Base-by-base conservation (phyloP, 2,113 vertebrate genomes). In the Daboia siamensis region DNA sequence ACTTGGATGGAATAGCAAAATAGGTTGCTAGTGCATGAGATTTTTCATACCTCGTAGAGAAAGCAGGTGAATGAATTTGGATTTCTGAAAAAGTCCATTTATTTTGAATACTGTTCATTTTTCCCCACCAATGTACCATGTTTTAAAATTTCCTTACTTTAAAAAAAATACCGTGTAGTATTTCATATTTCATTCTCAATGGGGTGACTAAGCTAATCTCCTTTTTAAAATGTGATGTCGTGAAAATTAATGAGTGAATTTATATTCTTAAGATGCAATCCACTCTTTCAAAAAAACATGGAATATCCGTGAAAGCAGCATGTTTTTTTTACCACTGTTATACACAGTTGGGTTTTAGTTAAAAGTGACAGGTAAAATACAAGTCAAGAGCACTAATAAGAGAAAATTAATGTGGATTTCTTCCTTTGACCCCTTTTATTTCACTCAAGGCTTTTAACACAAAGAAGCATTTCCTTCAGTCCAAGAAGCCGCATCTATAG, bases 321-420 rank as follows among this genome's bases (percentile, higher is more conserved):
- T 90, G 51, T 1, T 39, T 39, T 39, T 39, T 93, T 94, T 0
- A 0, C 74, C 10, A 85, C 6, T 3, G 44, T 90, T 12, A 88
- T 91, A 26, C 2, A 26, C 29, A 4, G 0, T 4, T 10, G 91
- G 0, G 0, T 92, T 87, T 87, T 5, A 0, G 0, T 57, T 0
- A 21, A 91, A 93, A 94, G 0, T 89, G 93, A 59, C 20, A 3
- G 90, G 20, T 0, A 0, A 4, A 24, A 46, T 20, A 55, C 2
- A 92, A 39, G 80, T 96, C 94, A 91, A 92, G 54, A 44, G 92
- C 23, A 91, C 84, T 46, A 54, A 15, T 95, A 29, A 93, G 92
- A 23, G 2, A 94, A 93, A 94, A 96, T 12, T n/a, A 51, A 90
- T 94, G 56, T 92, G 33, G 33, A 20, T 94, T 93, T 94, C 20